Evolutionary conservation across 2,113 vertebrate genomes (phyloP), one percentile per base, ranked within the genome.

Genomic region (Vulpes lagopus): DNA sequence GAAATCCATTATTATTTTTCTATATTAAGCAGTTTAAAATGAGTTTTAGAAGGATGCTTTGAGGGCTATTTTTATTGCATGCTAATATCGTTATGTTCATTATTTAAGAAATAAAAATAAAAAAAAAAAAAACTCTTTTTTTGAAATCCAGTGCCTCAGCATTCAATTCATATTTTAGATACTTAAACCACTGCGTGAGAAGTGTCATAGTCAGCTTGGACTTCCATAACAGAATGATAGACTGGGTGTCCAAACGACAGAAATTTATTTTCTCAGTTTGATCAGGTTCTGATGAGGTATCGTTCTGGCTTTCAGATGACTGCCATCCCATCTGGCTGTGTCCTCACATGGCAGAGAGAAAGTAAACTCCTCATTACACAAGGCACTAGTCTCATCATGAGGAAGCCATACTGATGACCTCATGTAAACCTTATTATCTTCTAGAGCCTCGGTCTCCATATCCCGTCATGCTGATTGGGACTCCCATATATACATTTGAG

Each of bases 1-100:
- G 43, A 35, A 78, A 67, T 93, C 81, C 81, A 96, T 96, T 86
- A 86, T 89, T 95, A 89, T 93, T 90, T 93, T 93, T 93, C 65
- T 85, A n/a, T 89, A 74, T 60, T 81, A 97, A 89, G 27, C 23
- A 20, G 19, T 93, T 92, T 49, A 22, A 97, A 94, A 84, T 95
- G 64, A 96, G 12, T 55, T 96, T 90, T 95, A 22, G 19, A 90
- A 5, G 32, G 8, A 53, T 87, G 79, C 8, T 93, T 90, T 89
- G 19, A 80, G 80, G 43, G n/a, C 51, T 93, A 25, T 90, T 96
- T 97, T 97, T 86, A 96, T 93, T 81, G 15, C 38, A 35, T 86
- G 59, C 12, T 97, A 89, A 81, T 95, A 85, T 85, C 62, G 60
- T 51, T 59, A 81, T 89, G 27, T 76, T 90, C 65, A 82, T 82